A percentile compares a stretch with the other conserved stretches of the same genome.
phyloP scores from a whole-genome alignment of 2,797 vertebrate species.

The Valencia hispanica region DNA sequence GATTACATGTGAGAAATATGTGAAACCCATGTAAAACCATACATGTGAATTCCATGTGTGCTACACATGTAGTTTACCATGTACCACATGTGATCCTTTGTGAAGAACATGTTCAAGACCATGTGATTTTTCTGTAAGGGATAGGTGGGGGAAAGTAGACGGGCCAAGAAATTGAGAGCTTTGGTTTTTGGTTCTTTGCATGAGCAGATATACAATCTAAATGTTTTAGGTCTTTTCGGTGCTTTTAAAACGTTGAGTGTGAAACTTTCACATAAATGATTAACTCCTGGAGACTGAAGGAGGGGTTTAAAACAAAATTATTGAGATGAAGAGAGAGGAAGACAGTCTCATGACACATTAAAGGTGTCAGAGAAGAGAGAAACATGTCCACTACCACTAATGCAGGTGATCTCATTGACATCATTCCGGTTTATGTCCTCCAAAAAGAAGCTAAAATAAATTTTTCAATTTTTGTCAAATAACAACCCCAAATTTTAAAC shows the following conservation, averaged over 20 bases:
- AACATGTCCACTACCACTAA: constrained; percentile 1
- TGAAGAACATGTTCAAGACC: too few relatives aligned
- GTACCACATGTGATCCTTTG: too few relatives aligned
- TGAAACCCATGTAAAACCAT: too few relatives aligned
- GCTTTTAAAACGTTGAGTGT: constrained; percentile 63
- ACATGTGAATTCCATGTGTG: too few relatives aligned
- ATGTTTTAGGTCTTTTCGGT: constrained; percentile 51
- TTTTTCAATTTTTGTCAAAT: background rate
- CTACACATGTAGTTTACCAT: too few relatives aligned
- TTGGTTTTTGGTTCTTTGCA: background rate
- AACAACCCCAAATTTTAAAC: background rate
- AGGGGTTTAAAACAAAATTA: background rate
- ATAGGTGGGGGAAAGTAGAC: background rate
- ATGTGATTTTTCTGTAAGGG: too few relatives aligned
- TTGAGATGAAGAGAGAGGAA: constrained; percentile 7
- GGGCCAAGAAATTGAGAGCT: background rate
- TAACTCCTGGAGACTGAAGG: constrained; percentile 45
- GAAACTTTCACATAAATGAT: constrained; percentile 61
- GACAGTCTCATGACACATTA: background rate
- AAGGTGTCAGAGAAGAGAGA: constrained; percentile 10
- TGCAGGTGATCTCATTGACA: background rate
- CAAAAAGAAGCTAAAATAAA: background rate
- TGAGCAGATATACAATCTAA: constrained; percentile 28
- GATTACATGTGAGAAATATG: too few relatives aligned
- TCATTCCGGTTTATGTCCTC: background rate